Percentiles rank a stretch among this genome's conserved stretches.
These are phyloP conservation scores for Heliconius hewitsoni DNA, from an alignment of 1,140 invertebrate genomes.

Conservation along the genomic window DNA sequence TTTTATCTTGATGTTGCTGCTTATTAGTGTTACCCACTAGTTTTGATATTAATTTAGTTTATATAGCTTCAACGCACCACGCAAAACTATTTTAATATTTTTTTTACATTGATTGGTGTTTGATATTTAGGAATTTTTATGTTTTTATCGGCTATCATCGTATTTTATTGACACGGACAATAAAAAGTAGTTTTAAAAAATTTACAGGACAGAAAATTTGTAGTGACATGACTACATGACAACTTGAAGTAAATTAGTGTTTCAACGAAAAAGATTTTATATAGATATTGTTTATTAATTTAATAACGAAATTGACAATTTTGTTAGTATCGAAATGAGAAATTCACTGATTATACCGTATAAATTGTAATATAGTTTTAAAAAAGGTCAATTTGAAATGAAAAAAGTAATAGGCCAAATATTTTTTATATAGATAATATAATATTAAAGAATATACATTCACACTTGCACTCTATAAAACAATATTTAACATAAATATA, in stretches of 20 bases:
- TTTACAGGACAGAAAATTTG: background rate
- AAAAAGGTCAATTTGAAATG: too few species aligned
- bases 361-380: too few species aligned
- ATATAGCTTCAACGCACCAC: slow-evolving; percentile 42
- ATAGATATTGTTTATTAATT: slow-evolving; percentile 30
- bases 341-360: too few species aligned
- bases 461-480: background rate
- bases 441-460: background rate
- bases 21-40: slow-evolving; percentile 18
- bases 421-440: too few species aligned
- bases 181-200: slow-evolving; percentile 17
- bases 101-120: background rate
- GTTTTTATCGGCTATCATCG: background rate
- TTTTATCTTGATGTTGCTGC: slow-evolving; percentile 30
- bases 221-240: slow-evolving; percentile 5
- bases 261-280: slow-evolving; percentile 5
- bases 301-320: background rate
- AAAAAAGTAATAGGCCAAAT: too few species aligned
- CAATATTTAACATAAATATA: background rate
- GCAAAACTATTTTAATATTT: slow-evolving; percentile 39
- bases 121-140: background rate
- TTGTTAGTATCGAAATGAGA: background rate
- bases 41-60: slow-evolving; percentile 24
- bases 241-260: background rate
- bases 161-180: background rate